Evolutionary conservation across 2,113 vertebrate species (phyloP).

Genomic region (Odocoileus virginianus): DNA sequence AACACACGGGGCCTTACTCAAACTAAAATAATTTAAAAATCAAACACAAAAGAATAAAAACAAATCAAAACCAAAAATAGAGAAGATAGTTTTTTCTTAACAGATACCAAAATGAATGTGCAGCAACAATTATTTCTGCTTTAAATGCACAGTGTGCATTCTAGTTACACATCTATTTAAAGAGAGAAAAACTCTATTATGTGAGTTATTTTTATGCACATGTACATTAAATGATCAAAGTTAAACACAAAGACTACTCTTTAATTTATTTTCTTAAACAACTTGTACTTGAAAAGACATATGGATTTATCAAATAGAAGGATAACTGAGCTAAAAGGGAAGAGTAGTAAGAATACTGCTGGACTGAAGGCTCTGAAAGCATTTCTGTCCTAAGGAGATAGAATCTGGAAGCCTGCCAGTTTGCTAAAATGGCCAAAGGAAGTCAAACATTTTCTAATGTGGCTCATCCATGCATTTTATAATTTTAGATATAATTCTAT

Average conservation of each 20-base stretch:
- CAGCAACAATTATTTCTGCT: background rate
- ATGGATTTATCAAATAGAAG: background rate
- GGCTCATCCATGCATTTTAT: background rate
- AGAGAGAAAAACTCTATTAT: background rate
- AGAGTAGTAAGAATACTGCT: rapidly evolving
- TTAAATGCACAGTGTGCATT: background rate
- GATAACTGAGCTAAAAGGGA: background rate
- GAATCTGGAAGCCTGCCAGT: background rate
- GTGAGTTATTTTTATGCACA: background rate
- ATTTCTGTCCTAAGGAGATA: rapidly evolving
- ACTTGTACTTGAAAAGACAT: background rate
- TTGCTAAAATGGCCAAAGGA: background rate
- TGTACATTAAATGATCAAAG: background rate
- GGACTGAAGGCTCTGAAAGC: background rate
- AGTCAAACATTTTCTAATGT: background rate
- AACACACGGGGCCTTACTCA: conserved; percentile 28
- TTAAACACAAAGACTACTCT: background rate
- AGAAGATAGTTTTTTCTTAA: conserved; percentile 18
- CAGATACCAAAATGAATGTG: conserved; percentile 14
- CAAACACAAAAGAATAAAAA: conserved; percentile 33
- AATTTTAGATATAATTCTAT: background rate
- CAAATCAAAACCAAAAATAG: conserved; percentile 25
- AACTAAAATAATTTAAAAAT: conserved; percentile 52
- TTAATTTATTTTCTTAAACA: background rate
- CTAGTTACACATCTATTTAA: background rate